Evolutionary conservation across 2,113 vertebrate genomes (phyloP).

Genomic region (Zapornia atra): DNA sequence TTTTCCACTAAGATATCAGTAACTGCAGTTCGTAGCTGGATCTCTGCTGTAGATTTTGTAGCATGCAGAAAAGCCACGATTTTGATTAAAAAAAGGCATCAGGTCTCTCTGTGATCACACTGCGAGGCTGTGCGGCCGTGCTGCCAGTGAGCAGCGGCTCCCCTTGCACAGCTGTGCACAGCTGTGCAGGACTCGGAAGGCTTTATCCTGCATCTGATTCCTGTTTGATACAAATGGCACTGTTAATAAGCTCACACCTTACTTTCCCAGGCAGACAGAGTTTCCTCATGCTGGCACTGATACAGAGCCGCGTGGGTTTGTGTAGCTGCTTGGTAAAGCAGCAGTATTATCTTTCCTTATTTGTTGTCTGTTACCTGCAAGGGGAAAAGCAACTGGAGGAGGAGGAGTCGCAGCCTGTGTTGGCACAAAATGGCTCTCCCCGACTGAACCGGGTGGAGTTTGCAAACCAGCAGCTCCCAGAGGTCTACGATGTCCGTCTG

Average conservation of each 20-base stretch:
- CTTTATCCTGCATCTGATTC: neutral
- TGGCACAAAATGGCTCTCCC: slow-evolving; percentile 81
- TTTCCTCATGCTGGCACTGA: neutral
- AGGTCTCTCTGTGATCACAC: neutral
- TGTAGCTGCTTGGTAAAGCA: neutral
- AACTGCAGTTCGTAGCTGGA: neutral
- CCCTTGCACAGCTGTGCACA: neutral
- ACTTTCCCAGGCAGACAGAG: neutral
- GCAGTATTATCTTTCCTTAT: neutral
- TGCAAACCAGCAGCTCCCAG: slow-evolving; percentile 47
- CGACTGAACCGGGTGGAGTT: slow-evolving; percentile 67
- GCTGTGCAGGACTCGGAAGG: neutral
- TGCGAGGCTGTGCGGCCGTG: neutral
- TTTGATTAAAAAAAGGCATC: neutral
- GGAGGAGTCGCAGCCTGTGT: slow-evolving; percentile 42
- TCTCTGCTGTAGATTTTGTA: neutral
- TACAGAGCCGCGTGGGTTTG: neutral
- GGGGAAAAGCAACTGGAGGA: slow-evolving; percentile 74
- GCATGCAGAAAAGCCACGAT: neutral
- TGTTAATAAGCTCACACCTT: neutral
- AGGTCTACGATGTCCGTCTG: slow-evolving; percentile 88
- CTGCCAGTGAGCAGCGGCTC: neutral
- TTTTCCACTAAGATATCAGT: neutral
- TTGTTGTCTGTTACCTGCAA: slow-evolving; percentile 14
- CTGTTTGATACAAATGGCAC: neutral